Evolutionary conservation across 2,797 vertebrate species (phyloP), one percentile per base, ranked within the genome.

Genomic region (Trematomus bernacchii): DNA sequence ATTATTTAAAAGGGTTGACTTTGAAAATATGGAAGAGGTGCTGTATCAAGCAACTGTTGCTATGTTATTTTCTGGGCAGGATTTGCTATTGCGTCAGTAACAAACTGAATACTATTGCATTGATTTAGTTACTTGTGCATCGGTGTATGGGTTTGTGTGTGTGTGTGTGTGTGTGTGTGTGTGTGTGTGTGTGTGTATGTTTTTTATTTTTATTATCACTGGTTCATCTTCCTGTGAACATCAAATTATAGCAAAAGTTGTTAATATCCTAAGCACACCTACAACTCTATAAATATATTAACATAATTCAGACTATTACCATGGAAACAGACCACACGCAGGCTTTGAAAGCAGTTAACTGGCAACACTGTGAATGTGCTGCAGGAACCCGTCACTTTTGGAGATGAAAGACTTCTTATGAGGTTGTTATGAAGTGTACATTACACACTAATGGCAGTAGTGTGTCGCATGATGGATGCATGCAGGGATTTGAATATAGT

Each of bases 261-360:
- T 77, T 68, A 57, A 75, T 50, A 83, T 72, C 76, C 70, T 5
- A 18, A 57, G 71, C 71, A 84, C 77, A 81, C 46, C 58, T 77
- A 72, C 54, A 85, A 50, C 50, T 79, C 78, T 83, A 79, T 72
- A 79, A 84, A 87, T 87, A 90, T 55, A 85, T 75, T 80, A 79
- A 76, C 58, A 68, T 76, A 79, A 77, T 79, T 85, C 80, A 68
- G 47, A 51, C 62, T 13, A 60, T 76, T 59, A 66, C 67, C 74
- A 85, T 84, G 72, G 76, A 85, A 84, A 87, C 78, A 43, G 61
- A 66, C 63, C 59, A 51, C 54, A 50, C 19, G 8, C 30, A 59
- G 58, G 63, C 60, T 74, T 68, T 71, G 42, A 66, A 53, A 73
- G 51, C 8, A 3, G 58, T 40, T 55, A 65, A 76, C 64, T 70